Evolutionary conservation across 2,113 vertebrate genomes (phyloP), one percentile per base, ranked within the genome.

Genomic region (Nicator chloris): DNA sequence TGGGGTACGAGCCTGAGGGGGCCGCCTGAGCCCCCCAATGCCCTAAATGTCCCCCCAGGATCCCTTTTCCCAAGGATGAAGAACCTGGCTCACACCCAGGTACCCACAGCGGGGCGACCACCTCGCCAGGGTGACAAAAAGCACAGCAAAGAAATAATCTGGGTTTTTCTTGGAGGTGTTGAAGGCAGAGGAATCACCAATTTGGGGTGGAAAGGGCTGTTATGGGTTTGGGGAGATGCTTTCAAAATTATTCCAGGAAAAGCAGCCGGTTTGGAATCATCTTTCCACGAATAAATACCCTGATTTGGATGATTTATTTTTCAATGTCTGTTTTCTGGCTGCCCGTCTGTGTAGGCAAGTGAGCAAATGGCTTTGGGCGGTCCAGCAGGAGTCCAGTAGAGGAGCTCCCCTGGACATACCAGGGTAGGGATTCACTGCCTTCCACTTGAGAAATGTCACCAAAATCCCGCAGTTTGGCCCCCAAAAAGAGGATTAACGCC

Each of bases 1-100:
- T 5, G 2, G 8, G 6, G 6, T 50, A 5, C 3, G 18, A 65
- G 33, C 13, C 53, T 1, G 4, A 45, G 54, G 20, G 70, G 27
- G 13, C 1, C 1, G 0, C 8, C 23, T 18, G 64, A 73, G 14
- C 12, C 44, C 69, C 86, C 4, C 5, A 0, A 0, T 9, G 27
- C 50, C 23, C 39, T 31, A 15, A 51, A 60, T 13, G 17, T 64
- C 15, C 26, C 56, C 44, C n/a, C 3, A 0, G 23, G 35, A 28
- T 65, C 45, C 50, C 47, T 92, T 68, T 47, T 40, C 16, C 7
- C 2, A 1, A 28, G 50, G 56, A 19, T n/a, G 31, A n/a, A 59
- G 57, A 17, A 15, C n/a, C 42, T 18, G 3, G 21, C 47, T 81
- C 61, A 20, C 1, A 22, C 9, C n/a, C 8, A 2, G 27, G 45